Conservation (phyloP, 1,140 invertebrate species). For the Mycetomoellerius zeteki region DNA sequence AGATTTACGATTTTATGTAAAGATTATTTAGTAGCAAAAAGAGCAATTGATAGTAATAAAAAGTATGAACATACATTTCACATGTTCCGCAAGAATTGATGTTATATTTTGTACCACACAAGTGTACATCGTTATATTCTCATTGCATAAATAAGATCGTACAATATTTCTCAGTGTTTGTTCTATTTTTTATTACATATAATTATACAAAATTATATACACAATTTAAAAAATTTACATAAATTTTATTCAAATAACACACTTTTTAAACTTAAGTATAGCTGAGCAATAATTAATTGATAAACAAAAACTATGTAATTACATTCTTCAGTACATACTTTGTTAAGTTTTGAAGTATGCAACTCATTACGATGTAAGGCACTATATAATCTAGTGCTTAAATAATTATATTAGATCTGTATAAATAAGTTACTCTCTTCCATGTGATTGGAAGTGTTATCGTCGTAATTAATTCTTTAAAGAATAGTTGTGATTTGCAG, state of each 20-base stretch:
- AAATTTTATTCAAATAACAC: slow-evolving; percentile 33
- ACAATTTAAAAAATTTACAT: slow-evolving; percentile 31
- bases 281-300: slow-evolving; percentile 55
- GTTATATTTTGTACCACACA: slow-evolving; percentile 25
- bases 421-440: slow-evolving; percentile 42
- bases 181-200: slow-evolving; percentile 26
- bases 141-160: slow-evolving; percentile 4
- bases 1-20: slow-evolving; percentile 27
- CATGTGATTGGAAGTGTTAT: slow-evolving; percentile 40
- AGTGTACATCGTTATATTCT: slow-evolving; percentile 28
- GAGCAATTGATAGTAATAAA: slow-evolving; percentile 27
- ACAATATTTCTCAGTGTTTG: slow-evolving; percentile 26
- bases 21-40: slow-evolving; percentile 22
- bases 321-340: slow-evolving; percentile 29
- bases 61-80: slow-evolving; percentile 13
- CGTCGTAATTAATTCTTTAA: slow-evolving; percentile 45
- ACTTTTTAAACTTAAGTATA: slow-evolving; percentile 33
- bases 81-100: slow-evolving; percentile 22
- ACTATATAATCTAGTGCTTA: slow-evolving; percentile 58
- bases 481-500: slow-evolving; percentile 58
- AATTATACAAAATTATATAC: slow-evolving; percentile 30
- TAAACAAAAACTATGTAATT: slow-evolving; percentile 34
- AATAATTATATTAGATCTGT: slow-evolving; percentile 62
- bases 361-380: slow-evolving; percentile 59
- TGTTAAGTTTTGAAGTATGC: slow-evolving; percentile 30